Evolutionary conservation across 2,113 vertebrate species (phyloP).

Genomic region (Natator depressus): DNA sequence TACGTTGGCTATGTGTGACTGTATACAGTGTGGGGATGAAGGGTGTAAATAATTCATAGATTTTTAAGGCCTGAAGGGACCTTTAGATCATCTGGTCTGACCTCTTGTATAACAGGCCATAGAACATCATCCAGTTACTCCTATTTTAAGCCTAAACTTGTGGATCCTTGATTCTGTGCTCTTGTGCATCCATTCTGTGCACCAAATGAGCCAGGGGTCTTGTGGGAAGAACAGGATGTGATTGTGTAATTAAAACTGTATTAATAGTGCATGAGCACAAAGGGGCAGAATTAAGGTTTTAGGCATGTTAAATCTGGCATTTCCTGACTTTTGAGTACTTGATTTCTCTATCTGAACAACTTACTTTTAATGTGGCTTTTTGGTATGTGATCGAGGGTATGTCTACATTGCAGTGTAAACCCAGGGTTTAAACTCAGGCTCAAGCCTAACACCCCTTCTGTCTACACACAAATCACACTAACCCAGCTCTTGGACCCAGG

Average conservation of each 20-base stretch:
- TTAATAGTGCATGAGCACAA: neutral
- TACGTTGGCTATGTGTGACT: neutral
- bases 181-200: neutral
- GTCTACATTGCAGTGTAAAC: neutral
- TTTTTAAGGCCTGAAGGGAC: neutral
- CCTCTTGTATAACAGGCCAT: neutral
- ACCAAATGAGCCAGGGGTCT: neutral
- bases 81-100: neutral
- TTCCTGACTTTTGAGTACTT: neutral
- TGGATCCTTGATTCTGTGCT: neutral
- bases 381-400: neutral
- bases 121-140: accelerated
- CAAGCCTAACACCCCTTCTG: neutral
- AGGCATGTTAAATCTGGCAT: neutral
- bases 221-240: neutral
- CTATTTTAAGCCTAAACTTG: accelerated
- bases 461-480: neutral
- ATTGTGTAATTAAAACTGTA: neutral
- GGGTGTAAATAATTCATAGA: neutral
- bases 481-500: neutral
- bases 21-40: neutral
- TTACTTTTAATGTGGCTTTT: neutral
- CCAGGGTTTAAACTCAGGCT: neutral
- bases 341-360: neutral
- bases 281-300: neutral